Base-by-base conservation (phyloP, 2,888 invertebrate species). In the Hyppa rectilinea region DNA sequence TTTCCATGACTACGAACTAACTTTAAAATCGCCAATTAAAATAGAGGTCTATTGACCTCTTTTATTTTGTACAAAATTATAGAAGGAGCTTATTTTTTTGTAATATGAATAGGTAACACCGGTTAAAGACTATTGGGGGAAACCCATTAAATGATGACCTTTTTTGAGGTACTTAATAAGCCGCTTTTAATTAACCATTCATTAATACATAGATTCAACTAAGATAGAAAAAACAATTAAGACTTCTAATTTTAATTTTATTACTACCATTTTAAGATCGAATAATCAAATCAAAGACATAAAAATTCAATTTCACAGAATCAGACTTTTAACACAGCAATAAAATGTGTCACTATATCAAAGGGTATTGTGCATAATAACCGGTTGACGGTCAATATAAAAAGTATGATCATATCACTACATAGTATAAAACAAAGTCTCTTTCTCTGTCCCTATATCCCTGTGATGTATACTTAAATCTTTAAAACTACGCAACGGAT, bases 241-340 rank as follows among this genome's bases (percentile, higher is more conserved):
- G n/a, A 56, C n/a, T 26, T 31, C 31, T 31, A 10, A 62, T 29
- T 55, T 55, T 23, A 26, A 45, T 49, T 81, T 71, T 61, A 68
- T 67, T 43, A 49, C 31, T 14, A 9, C 38, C n/a, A 67, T 55
- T 47, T 55, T 59, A 56, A 31, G 26, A 56, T 47, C 31, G 23
- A 53, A 71, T 64, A n/a, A 61, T 56, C 20, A 36, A 62, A 58
- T 64, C n/a, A 14, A 17, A 58, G 20, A 52, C 23, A 59, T 50
- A 68, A 66, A 73, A 58, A 43, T 5, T 20, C 9, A 60, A 53
- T 67, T 62, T 61, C 40, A 53, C n/a, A 68, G 63, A 78, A 78
- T 72, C 71, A 77, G 49, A 84, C 71, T 90, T 90, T 91, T 91
- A 87, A 83, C 89, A 88, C 75, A 60, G 62, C 79, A 78, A 91